Evolutionary conservation across 2,797 vertebrate genomes (phyloP), one percentile per base, ranked within the genome.

Genomic region (Poecilia velifera): DNA sequence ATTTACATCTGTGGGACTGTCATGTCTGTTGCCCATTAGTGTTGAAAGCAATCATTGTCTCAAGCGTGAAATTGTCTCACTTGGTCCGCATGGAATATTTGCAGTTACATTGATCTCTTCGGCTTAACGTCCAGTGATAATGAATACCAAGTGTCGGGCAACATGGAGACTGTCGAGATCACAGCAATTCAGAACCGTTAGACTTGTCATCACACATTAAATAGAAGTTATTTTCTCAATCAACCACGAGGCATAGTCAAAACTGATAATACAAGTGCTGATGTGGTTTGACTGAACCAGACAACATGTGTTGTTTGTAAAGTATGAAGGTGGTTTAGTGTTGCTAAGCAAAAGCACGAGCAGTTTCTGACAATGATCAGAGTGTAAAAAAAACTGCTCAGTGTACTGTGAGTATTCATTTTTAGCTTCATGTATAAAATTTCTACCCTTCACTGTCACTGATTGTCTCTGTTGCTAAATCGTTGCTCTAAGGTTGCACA

Each of bases 61-160:
- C 62, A 66, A 66, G 34, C 34, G 18, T 66, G 62, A 66, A 66
- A 66, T 66, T 66, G 62, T 66, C 62, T 66, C 62, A 66, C 34
- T 66, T 66, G 34, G 36, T 66, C 34, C 36, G 13, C 62, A 39
- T 39, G 34, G 8, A 22, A 8, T 66, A 39, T 66, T 39, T 66
- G 62, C 34, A 66, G 7, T 66, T 66, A 39, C 16, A 66, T 66
- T 66, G 34, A 22, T 66, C 62, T 66, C 34, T 66, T 9, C 18
- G 22, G 62, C 34, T 39, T 10, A 39, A 39, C 34, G 20, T 10
- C 18, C 16, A 39, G 34, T 66, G 4, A 66, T 66, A 39, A 66
- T 66, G 13, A 66, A 66, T 20, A 39, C 34, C 9, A 18, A 39
- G 62, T 18, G 16, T 39, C 20, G 18, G 14, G 6, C 3, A 28